phyloP scores from a whole-genome alignment of 2,113 vertebrate species.

The Halichoerus grypus region DNA sequence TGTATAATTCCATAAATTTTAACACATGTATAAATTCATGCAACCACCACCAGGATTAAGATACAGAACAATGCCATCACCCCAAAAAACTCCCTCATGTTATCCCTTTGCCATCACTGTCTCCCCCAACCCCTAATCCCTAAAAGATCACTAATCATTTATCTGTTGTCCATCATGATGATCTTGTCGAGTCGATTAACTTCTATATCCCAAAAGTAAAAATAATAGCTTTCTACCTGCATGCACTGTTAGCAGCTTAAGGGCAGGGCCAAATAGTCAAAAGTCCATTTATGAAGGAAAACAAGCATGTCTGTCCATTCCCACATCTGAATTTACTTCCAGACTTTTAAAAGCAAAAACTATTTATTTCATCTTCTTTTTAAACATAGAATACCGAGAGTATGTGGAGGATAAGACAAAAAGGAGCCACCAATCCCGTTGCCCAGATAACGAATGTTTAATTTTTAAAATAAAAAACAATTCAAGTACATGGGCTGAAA shows the following conservation, averaged over 20 bases:
- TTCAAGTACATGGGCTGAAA: neutral
- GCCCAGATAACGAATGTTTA: neutral
- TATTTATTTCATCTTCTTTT: neutral
- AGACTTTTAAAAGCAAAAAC: conserved; percentile 21
- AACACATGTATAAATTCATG: neutral
- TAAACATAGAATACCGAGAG: neutral
- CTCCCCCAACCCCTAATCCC: neutral
- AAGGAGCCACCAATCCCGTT: neutral
- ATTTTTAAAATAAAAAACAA: neutral
- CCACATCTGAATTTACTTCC: neutral
- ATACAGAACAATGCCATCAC: neutral
- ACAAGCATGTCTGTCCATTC: neutral
- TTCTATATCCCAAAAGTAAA: neutral
- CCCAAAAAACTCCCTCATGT: neutral
- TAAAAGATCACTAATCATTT: neutral
- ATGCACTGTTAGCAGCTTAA: neutral
- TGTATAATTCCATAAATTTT: neutral
- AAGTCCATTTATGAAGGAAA: neutral
- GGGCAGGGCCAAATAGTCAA: neutral
- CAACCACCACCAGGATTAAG: neutral
- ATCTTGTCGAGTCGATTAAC: neutral
- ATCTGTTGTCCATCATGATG: neutral
- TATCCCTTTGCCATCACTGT: neutral
- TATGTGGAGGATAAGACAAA: neutral
- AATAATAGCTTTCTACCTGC: neutral